Evolutionary conservation across 2,797 vertebrate genomes (phyloP).

Genomic region (Phoeniculus purpureus): DNA sequence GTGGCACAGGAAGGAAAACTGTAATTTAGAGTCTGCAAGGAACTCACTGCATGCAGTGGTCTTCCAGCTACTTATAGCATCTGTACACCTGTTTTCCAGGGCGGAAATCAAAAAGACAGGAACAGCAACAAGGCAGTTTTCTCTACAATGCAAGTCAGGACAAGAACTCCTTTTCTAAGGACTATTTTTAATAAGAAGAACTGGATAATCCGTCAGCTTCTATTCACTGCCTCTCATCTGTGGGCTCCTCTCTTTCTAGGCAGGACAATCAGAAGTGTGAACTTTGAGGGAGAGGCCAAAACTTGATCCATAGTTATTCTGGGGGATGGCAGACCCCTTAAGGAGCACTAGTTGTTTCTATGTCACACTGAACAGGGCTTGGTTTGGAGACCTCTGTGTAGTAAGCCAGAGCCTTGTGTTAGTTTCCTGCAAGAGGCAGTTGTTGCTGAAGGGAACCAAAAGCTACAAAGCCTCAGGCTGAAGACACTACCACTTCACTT

Average conservation of each 20-base stretch:
- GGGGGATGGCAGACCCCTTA: background rate
- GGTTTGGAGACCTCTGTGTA: background rate
- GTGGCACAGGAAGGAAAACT: conserved; percentile 85
- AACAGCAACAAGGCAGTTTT: background rate
- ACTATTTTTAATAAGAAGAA: background rate
- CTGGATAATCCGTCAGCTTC: background rate
- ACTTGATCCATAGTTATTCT: background rate
- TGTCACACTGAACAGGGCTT: background rate
- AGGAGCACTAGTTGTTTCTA: background rate
- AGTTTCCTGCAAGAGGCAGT: background rate
- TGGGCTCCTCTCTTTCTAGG: background rate
- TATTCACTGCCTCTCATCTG: background rate
- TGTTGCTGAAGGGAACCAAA: background rate
- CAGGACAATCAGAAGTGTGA: background rate
- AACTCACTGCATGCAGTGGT: conserved; percentile 29
- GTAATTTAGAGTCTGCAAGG: conserved; percentile 81
- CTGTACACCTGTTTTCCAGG: conserved; percentile 66
- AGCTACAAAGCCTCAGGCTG: background rate
- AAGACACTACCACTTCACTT: background rate
- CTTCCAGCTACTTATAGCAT: conserved; percentile 53
- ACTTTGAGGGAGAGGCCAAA: background rate
- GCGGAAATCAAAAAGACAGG: conserved; percentile 28
- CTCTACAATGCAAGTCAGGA: background rate
- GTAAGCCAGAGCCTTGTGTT: background rate
- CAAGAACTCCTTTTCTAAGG: background rate